A percentile compares a stretch with the other conserved stretches of the same genome.
phyloP scores from a whole-genome alignment of 2,113 vertebrate genomes.

The Reinhardtius hippoglossoides region DNA sequence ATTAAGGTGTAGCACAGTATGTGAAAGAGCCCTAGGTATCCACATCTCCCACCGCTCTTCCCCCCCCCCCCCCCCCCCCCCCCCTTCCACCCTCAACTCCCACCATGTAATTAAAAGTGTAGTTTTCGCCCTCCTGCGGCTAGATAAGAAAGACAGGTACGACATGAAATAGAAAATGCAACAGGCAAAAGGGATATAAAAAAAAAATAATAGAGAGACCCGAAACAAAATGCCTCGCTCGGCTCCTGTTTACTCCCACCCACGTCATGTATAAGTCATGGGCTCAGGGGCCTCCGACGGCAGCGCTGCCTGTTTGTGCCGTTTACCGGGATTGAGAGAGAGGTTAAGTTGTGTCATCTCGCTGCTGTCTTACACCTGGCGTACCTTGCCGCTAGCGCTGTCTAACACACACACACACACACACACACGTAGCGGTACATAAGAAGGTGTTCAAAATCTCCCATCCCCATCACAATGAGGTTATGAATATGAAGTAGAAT shows the following conservation, averaged over 20 bases:
- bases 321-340: conserved; percentile 64
- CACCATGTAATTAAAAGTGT: conserved; percentile 80
- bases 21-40: conserved; percentile 74
- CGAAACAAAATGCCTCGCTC: conserved; percentile 61
- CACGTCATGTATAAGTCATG: conserved; percentile 78
- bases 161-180: conserved; percentile 44
- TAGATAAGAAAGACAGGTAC: conserved; percentile 78
- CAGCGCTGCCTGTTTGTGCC: conserved; percentile 62
- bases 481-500: conserved; percentile 1
- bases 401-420: conserved; percentile 31
- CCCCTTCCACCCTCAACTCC: conserved; percentile 56
- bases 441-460: conserved; percentile 43
- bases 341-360: conserved; percentile 78
- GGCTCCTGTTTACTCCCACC: conserved; percentile 74
- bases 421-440: conserved; percentile 1
- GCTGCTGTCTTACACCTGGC: conserved; percentile 69
- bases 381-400: conserved; percentile 60
- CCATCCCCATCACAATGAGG: not conserved
- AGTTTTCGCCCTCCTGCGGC: conserved; percentile 70
- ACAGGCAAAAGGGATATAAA: conserved; percentile 15
- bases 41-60: conserved; percentile 15
- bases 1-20: conserved; percentile 72
- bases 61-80: too few relatives aligned
- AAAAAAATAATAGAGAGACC: conserved; percentile 7
- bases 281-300: conserved; percentile 63